Percentiles rank a stretch among this genome's conserved stretches.
These are phyloP conservation scores for Talpa occidentalis DNA, from an alignment of 2,113 vertebrate species.

Conservation along the genomic window DNA sequence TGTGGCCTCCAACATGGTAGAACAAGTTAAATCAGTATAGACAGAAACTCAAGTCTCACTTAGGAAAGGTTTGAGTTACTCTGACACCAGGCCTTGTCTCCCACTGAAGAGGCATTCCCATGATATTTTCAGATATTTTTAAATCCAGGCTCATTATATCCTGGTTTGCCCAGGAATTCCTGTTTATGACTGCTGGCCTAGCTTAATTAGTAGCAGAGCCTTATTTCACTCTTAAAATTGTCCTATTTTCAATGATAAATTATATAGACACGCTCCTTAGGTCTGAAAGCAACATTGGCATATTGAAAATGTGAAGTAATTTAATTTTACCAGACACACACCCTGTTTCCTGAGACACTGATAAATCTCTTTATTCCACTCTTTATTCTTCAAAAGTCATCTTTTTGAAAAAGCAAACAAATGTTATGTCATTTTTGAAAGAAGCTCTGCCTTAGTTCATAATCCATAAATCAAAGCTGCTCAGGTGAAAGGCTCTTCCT, in stretches of 20 bases:
- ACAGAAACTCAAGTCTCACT: neutral
- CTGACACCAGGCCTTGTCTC: neutral
- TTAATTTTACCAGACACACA: neutral
- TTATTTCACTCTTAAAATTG: neutral
- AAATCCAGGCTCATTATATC: neutral
- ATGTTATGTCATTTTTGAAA: constrained; percentile 50
- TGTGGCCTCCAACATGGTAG: neutral
- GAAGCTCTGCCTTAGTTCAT: neutral
- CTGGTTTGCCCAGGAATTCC: neutral
- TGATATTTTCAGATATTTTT: neutral
- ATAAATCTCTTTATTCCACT: constrained; percentile 4
- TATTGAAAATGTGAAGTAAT: neutral
- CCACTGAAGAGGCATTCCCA: neutral
- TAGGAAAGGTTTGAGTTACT: neutral
- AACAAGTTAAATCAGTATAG: neutral
- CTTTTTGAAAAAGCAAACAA: constrained; percentile 54
- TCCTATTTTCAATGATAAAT: neutral
- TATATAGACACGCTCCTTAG: neutral
- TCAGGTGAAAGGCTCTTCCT: neutral
- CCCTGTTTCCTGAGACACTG: constrained; percentile 12
- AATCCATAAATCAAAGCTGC: constrained; percentile 54
- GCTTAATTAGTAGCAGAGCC: neutral
- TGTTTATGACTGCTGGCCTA: neutral
- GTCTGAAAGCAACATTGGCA: neutral
- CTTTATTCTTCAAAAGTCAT: constrained; percentile 30